Percentiles rank a stretch among this genome's conserved stretches.
Evolutionary conservation across 1,140 invertebrate species (phyloP).

Genomic region (Helicoverpa zea): DNA sequence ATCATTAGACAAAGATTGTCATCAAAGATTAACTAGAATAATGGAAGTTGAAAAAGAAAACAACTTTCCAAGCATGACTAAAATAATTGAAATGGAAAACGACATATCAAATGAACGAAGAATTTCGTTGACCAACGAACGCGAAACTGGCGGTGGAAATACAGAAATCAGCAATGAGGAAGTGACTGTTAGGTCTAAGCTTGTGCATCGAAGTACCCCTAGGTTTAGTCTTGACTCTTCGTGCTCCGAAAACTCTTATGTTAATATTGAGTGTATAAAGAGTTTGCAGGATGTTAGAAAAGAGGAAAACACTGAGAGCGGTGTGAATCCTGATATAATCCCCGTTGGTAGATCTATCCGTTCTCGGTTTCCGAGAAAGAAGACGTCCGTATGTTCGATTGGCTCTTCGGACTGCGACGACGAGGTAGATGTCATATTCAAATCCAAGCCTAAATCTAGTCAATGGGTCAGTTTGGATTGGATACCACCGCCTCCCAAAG

Average conservation of each 20-base stretch:
- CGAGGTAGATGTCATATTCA: conserved; percentile 86
- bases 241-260: conserved; percentile 86
- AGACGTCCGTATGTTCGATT: conserved; percentile 85
- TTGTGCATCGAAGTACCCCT: conserved; percentile 80
- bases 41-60: conserved; percentile 77
- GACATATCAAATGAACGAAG: conserved; percentile 82
- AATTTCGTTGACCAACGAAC: conserved; percentile 82
- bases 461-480: conserved; percentile 86
- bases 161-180: conserved; percentile 73
- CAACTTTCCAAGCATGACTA: conserved; percentile 80
- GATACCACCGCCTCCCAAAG: conserved; percentile 84
- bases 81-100: conserved; percentile 86
- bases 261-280: conserved; percentile 84
- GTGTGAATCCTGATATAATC: conserved; percentile 66
- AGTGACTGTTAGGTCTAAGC: conserved; percentile 74
- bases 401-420: conserved; percentile 85
- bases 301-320: conserved; percentile 72
- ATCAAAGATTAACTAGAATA: conserved; percentile 74
- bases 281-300: conserved; percentile 83
- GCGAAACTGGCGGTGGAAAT: conserved; percentile 77
- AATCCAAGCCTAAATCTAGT: conserved; percentile 87
- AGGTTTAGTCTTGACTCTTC: conserved; percentile 86
- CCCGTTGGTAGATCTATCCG: conserved; percentile 73
- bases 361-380: conserved; percentile 83
- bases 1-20: conserved; percentile 65